Evolutionary conservation across 2,797 vertebrate species (phyloP).

Genomic region (Ibycter americanus): DNA sequence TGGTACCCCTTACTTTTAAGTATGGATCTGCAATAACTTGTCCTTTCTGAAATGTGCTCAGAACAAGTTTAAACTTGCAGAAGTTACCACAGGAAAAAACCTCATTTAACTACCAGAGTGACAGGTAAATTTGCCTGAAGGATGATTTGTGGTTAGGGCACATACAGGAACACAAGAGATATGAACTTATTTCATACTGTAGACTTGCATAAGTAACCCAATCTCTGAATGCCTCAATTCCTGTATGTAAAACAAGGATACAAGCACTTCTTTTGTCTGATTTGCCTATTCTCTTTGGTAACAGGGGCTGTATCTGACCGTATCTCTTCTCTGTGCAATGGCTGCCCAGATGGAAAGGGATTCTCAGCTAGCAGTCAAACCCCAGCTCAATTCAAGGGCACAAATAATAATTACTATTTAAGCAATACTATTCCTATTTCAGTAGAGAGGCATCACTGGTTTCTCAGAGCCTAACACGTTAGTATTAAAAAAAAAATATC

Average conservation of each 20-base stretch:
- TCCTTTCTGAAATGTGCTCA: not conserved
- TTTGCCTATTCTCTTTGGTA: not conserved
- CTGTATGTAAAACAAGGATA: not conserved
- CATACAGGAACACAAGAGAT: not conserved
- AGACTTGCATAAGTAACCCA: not conserved
- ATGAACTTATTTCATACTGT: not conserved
- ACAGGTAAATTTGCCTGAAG: constrained; percentile 40
- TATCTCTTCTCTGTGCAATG: not conserved
- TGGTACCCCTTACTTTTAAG: not conserved
- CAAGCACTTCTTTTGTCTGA: not conserved
- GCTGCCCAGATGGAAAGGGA: not conserved
- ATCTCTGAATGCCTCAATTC: not conserved
- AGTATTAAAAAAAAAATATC: not conserved
- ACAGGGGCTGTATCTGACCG: not conserved
- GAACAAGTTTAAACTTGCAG: constrained; percentile 28
- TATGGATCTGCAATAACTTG: not conserved
- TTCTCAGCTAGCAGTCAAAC: not conserved
- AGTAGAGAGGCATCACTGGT: not conserved
- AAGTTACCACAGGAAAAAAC: constrained; percentile 15
- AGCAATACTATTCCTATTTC: not conserved
- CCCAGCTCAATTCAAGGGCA: not conserved
- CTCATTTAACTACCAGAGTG: not conserved
- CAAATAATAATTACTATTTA: not conserved
- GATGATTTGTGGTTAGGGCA: constrained; percentile 27
- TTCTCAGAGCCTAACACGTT: not conserved